phyloP scores from a whole-genome alignment of 2,113 vertebrate genomes.

The Antigone vipio region DNA sequence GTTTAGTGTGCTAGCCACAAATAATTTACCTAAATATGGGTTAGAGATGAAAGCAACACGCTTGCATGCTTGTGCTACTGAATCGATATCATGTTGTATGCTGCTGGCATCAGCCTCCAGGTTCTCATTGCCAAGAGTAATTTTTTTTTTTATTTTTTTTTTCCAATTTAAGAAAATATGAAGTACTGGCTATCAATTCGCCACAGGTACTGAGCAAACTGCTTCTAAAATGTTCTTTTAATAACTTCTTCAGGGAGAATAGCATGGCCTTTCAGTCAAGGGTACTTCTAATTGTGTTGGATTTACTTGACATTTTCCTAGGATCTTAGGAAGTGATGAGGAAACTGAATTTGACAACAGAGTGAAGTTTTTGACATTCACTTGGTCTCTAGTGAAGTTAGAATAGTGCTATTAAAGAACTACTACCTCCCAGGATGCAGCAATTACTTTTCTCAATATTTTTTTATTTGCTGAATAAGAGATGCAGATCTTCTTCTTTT shows the following conservation, averaged over 20 bases:
- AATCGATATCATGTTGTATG: background rate
- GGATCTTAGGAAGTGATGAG: constrained; percentile 41
- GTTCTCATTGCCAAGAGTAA: background rate
- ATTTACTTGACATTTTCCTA: constrained; percentile 68
- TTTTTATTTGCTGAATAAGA: background rate
- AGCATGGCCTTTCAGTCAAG: constrained; percentile 49
- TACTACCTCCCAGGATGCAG: background rate
- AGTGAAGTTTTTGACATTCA: constrained; percentile 58
- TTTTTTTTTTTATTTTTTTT: background rate
- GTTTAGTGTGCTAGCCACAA: background rate
- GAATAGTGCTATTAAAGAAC: background rate
- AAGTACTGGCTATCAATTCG: constrained; percentile 37
- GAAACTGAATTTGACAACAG: constrained; percentile 64
- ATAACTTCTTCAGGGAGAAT: constrained; percentile 58
- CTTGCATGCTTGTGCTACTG: background rate
- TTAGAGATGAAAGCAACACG: background rate
- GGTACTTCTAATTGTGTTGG: constrained; percentile 49
- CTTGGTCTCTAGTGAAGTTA: constrained; percentile 32
- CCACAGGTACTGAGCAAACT: constrained; percentile 46
- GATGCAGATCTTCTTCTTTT: background rate
- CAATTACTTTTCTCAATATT: constrained; percentile 4
- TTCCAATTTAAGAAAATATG: background rate
- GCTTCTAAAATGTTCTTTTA: constrained; percentile 45
- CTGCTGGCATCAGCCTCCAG: background rate
- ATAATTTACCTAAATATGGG: background rate